phyloP scores from a whole-genome alignment of 2,113 vertebrate species.

The Artemisiospiza belli region DNA sequence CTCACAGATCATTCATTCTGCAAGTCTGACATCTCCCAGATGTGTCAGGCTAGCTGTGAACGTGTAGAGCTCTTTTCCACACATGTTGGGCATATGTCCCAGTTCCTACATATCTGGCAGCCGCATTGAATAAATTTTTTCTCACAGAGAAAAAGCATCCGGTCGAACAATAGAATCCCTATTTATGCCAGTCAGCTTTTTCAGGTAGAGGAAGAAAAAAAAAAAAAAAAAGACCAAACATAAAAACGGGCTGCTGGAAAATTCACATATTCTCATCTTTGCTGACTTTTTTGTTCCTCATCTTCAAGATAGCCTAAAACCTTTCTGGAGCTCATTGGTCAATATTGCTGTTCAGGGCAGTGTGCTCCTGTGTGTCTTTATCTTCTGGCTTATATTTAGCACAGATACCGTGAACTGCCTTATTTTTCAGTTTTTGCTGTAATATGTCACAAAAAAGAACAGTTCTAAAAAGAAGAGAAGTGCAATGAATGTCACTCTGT shows the following conservation, averaged over 20 bases:
- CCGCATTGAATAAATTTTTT: background rate
- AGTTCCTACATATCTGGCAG: background rate
- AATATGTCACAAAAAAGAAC: background rate
- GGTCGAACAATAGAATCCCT: background rate
- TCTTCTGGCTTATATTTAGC: background rate
- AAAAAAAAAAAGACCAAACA: background rate
- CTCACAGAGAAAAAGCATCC: background rate
- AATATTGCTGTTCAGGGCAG: accelerated
- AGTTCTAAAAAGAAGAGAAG: background rate
- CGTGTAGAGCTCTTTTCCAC: background rate
- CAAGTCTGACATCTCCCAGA: background rate
- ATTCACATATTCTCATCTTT: background rate
- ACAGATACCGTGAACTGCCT: background rate
- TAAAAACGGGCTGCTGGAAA: accelerated
- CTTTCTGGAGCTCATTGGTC: background rate
- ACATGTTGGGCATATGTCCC: background rate
- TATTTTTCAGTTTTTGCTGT: background rate
- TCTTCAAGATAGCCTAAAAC: background rate
- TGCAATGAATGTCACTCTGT: background rate
- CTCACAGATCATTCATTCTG: background rate
- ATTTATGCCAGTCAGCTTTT: background rate
- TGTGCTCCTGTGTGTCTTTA: background rate
- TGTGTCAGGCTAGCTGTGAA: background rate
- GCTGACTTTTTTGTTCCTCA: background rate
- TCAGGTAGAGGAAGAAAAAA: background rate